phyloP scores from a whole-genome alignment of 2,113 vertebrate genomes.

The Cyphomyrus discorhynchus region DNA sequence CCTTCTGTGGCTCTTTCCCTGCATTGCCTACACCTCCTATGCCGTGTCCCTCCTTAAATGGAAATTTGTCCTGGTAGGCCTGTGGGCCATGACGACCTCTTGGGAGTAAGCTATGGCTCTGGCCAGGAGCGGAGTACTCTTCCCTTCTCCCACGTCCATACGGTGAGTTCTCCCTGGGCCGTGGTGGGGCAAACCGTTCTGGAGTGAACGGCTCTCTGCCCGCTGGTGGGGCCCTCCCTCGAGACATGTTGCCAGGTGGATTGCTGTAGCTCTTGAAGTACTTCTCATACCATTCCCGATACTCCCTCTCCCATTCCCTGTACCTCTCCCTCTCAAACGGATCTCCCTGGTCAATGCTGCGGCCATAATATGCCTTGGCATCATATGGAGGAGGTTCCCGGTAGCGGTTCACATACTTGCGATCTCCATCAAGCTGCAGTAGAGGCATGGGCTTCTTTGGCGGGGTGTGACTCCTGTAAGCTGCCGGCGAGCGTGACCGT shows the following conservation, averaged over 20 bases:
- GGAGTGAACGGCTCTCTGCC: constrained; percentile 57
- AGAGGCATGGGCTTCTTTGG: constrained; percentile 70
- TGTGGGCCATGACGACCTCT: constrained; percentile 53
- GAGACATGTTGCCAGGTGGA: constrained; percentile 57
- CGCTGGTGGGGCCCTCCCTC: constrained; percentile 60
- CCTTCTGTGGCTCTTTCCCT: constrained; percentile 59
- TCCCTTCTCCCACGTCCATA: constrained; percentile 64
- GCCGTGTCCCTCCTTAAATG: constrained; percentile 62
- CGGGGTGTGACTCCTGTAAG: constrained; percentile 74
- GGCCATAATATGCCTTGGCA: constrained; percentile 70
- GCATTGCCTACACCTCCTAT: constrained; percentile 23
- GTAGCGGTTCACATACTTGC: constrained; percentile 68
- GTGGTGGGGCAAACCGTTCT: constrained; percentile 62
- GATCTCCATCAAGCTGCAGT: constrained; percentile 57
- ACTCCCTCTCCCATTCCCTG: constrained; percentile 83
- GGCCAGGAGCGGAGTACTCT: constrained; percentile 56
- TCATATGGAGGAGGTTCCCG: constrained; percentile 76
- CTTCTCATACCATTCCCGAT: constrained; percentile 89
- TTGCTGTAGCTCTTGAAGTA: constrained; percentile 74
- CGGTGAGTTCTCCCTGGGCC: constrained; percentile 73
- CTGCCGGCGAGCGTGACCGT: constrained; percentile 69
- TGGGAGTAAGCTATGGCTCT: constrained; percentile 40
- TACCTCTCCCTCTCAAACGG: constrained; percentile 79
- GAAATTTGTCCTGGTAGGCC: constrained; percentile 60
- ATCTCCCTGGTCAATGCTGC: constrained; percentile 68